These are phyloP conservation scores for Micrastur ruficollis DNA, from an alignment of 2,797 vertebrate species.

Conservation along the genomic window DNA sequence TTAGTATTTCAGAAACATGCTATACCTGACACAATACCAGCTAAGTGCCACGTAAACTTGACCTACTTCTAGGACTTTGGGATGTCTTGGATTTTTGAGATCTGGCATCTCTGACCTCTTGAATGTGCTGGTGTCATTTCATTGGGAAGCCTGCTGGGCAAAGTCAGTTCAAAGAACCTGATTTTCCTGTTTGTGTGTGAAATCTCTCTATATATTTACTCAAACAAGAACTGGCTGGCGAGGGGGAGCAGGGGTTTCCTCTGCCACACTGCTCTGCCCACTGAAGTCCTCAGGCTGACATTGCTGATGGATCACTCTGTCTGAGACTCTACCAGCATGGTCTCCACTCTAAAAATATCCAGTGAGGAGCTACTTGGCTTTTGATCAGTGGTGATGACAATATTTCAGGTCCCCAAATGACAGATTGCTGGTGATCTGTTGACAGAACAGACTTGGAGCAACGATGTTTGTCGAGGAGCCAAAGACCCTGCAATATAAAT, in stretches of 20 bases:
- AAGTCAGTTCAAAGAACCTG: background rate
- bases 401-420: background rate
- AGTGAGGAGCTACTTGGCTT: background rate
- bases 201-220: background rate
- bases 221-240: accelerated
- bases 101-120: background rate
- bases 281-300: background rate
- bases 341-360: background rate
- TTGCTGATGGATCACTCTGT: background rate
- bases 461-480: background rate
- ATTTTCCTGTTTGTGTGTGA: background rate
- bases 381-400: background rate
- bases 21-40: background rate
- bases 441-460: background rate
- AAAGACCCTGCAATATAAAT: background rate
- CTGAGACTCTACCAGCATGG: background rate
- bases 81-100: background rate
- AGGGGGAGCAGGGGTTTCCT: background rate
- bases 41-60: background rate
- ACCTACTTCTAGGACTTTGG: background rate
- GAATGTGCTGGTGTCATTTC: background rate
- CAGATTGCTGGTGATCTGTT: background rate
- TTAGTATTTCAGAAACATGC: background rate
- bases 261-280: background rate
- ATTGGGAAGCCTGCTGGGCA: background rate